Evolutionary conservation across 2,113 vertebrate species (phyloP).

Genomic region (Etia nguti): DNA sequence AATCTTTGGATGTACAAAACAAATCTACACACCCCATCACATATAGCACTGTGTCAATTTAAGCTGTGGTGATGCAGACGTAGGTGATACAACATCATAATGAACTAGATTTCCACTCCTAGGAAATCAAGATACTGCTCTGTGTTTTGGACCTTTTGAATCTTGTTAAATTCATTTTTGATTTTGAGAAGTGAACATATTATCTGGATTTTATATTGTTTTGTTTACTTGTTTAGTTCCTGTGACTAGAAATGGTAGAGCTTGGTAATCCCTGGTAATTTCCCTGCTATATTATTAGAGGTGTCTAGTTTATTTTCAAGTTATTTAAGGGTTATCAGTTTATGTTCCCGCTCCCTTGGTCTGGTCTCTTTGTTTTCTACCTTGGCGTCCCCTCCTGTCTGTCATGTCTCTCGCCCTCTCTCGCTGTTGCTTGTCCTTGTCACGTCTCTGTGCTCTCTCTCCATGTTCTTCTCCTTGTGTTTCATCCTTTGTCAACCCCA

Average conservation of each 20-base stretch:
- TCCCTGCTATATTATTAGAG: fast-evolving
- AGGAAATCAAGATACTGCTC: neutral
- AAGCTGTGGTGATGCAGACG: neutral
- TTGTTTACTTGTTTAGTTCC: neutral
- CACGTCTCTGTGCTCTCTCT: neutral
- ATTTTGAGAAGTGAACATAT: neutral
- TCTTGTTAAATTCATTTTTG: fast-evolving
- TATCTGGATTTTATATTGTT: neutral
- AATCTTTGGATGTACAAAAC: neutral
- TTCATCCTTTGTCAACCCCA: neutral
- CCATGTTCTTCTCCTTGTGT: neutral
- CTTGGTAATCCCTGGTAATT: neutral
- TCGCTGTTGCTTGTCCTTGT: neutral
- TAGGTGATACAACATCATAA: neutral
- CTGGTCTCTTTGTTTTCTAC: neutral
- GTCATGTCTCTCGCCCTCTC: neutral
- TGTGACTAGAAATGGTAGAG: neutral
- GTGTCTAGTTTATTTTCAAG: neutral
- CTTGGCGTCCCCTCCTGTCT: neutral
- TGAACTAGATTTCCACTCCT: neutral
- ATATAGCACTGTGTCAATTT: neutral
- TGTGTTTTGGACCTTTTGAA: neutral
- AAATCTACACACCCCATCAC: neutral
- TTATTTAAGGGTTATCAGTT: neutral
- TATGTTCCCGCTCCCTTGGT: neutral